Percentiles rank a stretch among this genome's conserved stretches.
phyloP scores from a whole-genome alignment of 2,888 invertebrate species.

The Pinctada fucata region DNA sequence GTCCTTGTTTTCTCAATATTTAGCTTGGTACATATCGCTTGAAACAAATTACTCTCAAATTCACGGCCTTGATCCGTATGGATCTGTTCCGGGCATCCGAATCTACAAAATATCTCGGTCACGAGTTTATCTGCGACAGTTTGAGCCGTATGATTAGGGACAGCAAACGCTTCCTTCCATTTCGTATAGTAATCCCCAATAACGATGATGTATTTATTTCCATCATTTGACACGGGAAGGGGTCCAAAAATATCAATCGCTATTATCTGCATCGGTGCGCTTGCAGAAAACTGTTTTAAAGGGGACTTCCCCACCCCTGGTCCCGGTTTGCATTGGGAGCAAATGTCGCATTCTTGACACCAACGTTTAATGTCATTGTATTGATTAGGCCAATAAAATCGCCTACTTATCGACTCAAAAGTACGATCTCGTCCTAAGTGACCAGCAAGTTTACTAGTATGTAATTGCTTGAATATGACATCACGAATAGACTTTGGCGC shows the following conservation, averaged over 20 bases:
- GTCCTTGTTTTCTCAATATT: constrained; percentile 12
- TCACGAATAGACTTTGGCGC: constrained; percentile 1
- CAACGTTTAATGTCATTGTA: background rate
- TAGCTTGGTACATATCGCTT: background rate
- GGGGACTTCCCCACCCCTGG: background rate
- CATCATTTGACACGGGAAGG: constrained; percentile 2
- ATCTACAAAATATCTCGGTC: constrained; percentile 11
- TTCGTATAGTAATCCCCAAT: constrained; percentile 12
- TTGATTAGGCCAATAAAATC: constrained; percentile 10
- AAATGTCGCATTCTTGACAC: constrained; percentile 3
- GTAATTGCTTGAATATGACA: background rate
- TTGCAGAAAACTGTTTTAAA: background rate
- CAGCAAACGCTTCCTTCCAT: constrained; percentile 9
- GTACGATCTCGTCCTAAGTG: constrained; percentile 7
- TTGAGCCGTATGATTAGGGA: background rate
- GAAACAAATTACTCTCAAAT: constrained; percentile 10
- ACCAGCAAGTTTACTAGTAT: background rate
- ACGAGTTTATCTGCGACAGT: constrained; percentile 6
- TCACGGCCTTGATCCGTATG: constrained; percentile 13
- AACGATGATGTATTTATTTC: constrained; percentile 5
- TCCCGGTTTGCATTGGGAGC: constrained; percentile 1
- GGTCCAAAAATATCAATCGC: constrained; percentile 14
- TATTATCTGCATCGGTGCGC: background rate
- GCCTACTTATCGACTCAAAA: too few species aligned
- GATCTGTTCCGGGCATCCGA: constrained; percentile 7